Percentiles rank a stretch among this genome's conserved stretches.
phyloP scores from a whole-genome alignment of 2,888 invertebrate species.

The Blera fallax region DNA sequence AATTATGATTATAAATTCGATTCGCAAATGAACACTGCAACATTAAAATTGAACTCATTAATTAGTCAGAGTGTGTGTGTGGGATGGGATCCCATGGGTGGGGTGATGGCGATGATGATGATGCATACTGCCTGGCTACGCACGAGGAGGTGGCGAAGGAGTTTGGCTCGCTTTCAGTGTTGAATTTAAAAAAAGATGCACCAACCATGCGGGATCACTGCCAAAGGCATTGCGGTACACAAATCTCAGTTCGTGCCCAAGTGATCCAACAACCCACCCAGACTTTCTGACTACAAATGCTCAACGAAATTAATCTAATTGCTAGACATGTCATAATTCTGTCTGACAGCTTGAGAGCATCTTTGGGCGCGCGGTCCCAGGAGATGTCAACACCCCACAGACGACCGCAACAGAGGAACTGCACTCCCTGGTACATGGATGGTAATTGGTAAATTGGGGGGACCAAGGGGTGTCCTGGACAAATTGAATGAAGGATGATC shows the following conservation, averaged over 20 bases:
- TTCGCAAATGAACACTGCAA: slow-evolving; percentile 68
- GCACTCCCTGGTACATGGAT: neutral
- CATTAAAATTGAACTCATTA: slow-evolving; percentile 72
- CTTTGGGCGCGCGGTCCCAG: slow-evolving; percentile 28
- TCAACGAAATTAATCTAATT: slow-evolving; percentile 76
- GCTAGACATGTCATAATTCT: slow-evolving; percentile 76
- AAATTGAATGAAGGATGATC: too few species aligned
- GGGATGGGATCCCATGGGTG: neutral
- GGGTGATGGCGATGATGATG: neutral
- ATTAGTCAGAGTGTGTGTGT: slow-evolving; percentile 53
- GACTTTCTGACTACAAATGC: slow-evolving; percentile 64
- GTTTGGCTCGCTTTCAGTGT: slow-evolving; percentile 30
- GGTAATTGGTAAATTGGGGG: too few species aligned
- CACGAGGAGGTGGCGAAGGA: slow-evolving; percentile 62
- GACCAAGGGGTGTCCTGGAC: too few species aligned
- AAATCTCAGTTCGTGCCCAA: slow-evolving; percentile 39
- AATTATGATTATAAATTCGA: slow-evolving; percentile 70
- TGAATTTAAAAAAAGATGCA: slow-evolving; percentile 16
- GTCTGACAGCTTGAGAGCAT: slow-evolving; percentile 67
- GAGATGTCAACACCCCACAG: slow-evolving; percentile 60
- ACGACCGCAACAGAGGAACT: slow-evolving; percentile 1
- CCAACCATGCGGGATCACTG: slow-evolving; percentile 33
- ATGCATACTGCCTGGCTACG: neutral
- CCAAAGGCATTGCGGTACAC: slow-evolving; percentile 43
- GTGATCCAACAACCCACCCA: slow-evolving; percentile 69